Conservation (phyloP, 2,888 invertebrate species). For the Synanthedon formicaeformis region DNA sequence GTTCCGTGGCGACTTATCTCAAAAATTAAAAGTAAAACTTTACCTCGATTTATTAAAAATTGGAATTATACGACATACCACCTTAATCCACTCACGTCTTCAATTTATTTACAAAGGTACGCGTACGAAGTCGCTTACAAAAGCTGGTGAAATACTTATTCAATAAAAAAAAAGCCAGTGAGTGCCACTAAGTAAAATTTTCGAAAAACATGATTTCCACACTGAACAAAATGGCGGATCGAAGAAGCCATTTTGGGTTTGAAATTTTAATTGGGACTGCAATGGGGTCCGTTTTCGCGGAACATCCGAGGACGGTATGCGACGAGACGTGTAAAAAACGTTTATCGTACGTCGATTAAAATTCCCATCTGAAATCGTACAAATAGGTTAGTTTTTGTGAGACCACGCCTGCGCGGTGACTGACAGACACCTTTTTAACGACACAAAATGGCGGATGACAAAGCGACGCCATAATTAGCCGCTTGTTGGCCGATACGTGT, state of each 20-base stretch:
- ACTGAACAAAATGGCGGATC: conserved; percentile 48
- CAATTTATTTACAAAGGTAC: too few species aligned
- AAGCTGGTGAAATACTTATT: too few species aligned
- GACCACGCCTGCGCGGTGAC: conserved; percentile 33
- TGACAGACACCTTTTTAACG: conserved; percentile 27
- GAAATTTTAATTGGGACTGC: conserved; percentile 65
- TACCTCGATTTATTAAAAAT: too few species aligned
- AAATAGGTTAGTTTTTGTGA: conserved; percentile 45
- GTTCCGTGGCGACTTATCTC: too few species aligned
- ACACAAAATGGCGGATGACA: conserved; percentile 22
- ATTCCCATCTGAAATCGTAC: conserved; percentile 46
- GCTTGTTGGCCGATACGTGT: conserved; percentile 5
- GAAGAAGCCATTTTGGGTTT: conserved; percentile 55
- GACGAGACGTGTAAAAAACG: conserved; percentile 32
- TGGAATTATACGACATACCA: too few species aligned
- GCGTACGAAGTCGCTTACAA: too few species aligned
- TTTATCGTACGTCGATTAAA: conserved; percentile 35
- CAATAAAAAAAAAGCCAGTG: too few species aligned
- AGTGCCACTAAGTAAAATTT: too few species aligned
- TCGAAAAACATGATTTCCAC: too few species aligned
- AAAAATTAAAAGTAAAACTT: too few species aligned
- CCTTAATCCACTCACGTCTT: too few species aligned
- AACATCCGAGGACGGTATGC: conserved; percentile 27
- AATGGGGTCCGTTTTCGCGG: conserved; percentile 37
- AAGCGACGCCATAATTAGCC: conserved; percentile 15